Conservation (phyloP, 2,113 vertebrate species). For the Phoenicopterus ruber region DNA sequence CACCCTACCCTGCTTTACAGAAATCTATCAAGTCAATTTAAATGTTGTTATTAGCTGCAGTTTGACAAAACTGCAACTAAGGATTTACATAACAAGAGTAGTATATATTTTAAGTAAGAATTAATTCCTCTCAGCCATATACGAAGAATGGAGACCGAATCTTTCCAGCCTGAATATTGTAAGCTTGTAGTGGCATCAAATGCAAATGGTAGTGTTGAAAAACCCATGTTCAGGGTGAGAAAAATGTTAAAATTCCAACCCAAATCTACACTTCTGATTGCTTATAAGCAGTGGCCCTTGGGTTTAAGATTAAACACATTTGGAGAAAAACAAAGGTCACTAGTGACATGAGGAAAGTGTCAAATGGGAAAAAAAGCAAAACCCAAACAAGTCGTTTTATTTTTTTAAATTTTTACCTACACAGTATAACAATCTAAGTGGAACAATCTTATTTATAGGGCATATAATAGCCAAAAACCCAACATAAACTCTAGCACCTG, state of each 20-base stretch:
- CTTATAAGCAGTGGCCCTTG: not conserved
- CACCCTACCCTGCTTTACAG: constrained; percentile 50
- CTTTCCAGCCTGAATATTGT: not conserved
- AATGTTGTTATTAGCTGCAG: constrained; percentile 56
- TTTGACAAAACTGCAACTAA: constrained; percentile 58
- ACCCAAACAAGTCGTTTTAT: not conserved
- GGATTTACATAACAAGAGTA: constrained; percentile 67
- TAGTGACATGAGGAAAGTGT: not conserved
- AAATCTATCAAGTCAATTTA: constrained; percentile 53
- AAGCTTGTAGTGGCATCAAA: not conserved
- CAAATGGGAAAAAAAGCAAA: not conserved
- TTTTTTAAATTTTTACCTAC: not conserved
- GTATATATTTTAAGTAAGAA: not conserved
- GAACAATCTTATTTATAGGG: not conserved
- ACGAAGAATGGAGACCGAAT: not conserved
- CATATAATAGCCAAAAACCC: not conserved
- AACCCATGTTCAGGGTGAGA: not conserved
- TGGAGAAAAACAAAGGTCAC: not conserved
- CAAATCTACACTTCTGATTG: not conserved
- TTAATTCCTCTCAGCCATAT: not conserved
- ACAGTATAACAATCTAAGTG: not conserved
- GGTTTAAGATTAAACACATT: not conserved
- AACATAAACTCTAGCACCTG: not conserved
- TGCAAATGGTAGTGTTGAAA: not conserved
- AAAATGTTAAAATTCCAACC: not conserved